phyloP scores from a whole-genome alignment of 2,888 invertebrate genomes.

The Chrysodeixis includens region DNA sequence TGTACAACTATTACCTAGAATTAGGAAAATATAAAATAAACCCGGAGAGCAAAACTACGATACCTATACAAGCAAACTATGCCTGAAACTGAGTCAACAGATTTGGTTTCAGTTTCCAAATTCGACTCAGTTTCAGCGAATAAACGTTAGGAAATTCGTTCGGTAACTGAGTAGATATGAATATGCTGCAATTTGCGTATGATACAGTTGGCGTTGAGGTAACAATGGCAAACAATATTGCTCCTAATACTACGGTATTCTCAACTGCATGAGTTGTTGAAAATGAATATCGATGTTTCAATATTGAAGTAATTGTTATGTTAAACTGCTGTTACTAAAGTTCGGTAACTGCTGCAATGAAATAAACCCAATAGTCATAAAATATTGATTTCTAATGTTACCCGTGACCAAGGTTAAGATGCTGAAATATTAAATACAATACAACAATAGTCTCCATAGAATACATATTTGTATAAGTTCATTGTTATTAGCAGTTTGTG shows the following conservation, averaged over 20 bases:
- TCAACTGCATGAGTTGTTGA: neutral
- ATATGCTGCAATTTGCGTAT: neutral
- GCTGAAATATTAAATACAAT: too few species aligned
- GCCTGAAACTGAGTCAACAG: neutral
- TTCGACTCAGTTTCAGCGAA: neutral
- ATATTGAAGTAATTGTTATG: neutral
- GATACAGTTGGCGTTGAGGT: neutral
- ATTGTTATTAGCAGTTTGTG: too few species aligned
- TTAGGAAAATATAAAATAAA: neutral
- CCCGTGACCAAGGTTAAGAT: too few species aligned
- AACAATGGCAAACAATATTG: conserved; percentile 4
- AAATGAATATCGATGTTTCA: neutral
- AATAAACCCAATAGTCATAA: neutral
- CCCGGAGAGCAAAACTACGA: neutral
- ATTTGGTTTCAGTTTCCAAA: conserved; percentile 1
- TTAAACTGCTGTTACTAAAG: neutral
- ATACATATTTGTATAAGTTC: too few species aligned
- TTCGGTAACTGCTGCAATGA: too few species aligned
- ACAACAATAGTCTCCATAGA: too few species aligned
- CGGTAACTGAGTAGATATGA: conserved; percentile 1
- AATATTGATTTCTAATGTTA: neutral
- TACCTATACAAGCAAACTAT: neutral
- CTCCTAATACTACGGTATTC: conserved; percentile 2
- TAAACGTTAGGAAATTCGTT: neutral
- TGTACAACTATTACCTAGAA: too few species aligned